These are phyloP conservation scores for Rhogogaster chlorosoma DNA, from an alignment of 2,888 invertebrate genomes.

Conservation along the genomic window DNA sequence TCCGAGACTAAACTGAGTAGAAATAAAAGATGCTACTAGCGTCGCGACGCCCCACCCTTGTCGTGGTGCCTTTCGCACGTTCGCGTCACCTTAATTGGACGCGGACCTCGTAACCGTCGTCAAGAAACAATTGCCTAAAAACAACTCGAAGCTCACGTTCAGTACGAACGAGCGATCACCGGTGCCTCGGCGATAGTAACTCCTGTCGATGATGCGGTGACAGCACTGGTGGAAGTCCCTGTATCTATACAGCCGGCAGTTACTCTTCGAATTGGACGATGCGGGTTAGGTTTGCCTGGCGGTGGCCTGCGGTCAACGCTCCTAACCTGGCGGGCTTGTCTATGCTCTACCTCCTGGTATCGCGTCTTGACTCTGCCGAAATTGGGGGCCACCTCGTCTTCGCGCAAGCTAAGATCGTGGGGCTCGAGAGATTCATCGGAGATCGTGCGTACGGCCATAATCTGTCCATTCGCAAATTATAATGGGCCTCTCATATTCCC, in stretches of 20 bases:
- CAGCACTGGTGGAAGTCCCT: constrained; percentile 18
- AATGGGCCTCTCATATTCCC: constrained; percentile 21
- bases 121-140: constrained; percentile 34
- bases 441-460: constrained; percentile 24
- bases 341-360: constrained; percentile 20
- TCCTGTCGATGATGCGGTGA: constrained; percentile 25
- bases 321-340: constrained; percentile 71
- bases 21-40: constrained; percentile 8
- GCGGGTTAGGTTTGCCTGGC: constrained; percentile 59
- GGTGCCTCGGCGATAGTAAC: constrained; percentile 9
- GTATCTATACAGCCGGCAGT: constrained; percentile 42
- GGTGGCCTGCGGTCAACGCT: constrained; percentile 75
- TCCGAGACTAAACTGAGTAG: neutral
- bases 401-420: constrained; percentile 6
- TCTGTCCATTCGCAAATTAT: constrained; percentile 29
- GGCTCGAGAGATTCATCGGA: neutral
- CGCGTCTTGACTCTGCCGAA: constrained; percentile 30
- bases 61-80: neutral
- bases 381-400: constrained; percentile 34
- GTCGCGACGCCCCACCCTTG: neutral
- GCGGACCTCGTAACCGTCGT: neutral
- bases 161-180: constrained; percentile 8
- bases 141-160: constrained; percentile 11
- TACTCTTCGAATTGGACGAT: constrained; percentile 48
- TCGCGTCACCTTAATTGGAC: constrained; percentile 10